phyloP scores from a whole-genome alignment of 2,113 vertebrate genomes.

The Pseudopodoces humilis region DNA sequence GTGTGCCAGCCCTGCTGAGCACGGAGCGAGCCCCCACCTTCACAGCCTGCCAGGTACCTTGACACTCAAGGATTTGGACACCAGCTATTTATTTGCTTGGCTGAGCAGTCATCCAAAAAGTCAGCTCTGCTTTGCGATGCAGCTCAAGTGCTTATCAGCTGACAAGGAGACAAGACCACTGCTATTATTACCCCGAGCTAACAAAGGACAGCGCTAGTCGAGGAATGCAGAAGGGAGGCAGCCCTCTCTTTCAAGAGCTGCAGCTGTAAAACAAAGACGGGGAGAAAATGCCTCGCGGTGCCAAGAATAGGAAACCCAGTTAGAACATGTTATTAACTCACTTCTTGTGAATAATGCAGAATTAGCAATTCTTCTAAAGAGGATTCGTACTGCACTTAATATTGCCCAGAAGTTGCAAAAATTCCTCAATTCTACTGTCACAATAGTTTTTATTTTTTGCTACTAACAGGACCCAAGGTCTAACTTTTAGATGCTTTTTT shows the following conservation, averaged over 20 bases:
- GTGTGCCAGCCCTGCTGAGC: background rate
- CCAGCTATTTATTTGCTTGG: background rate
- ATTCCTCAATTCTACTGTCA: background rate
- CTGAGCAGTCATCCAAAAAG: background rate
- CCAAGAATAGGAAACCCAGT: background rate
- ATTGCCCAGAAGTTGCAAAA: background rate
- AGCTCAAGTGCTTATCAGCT: background rate
- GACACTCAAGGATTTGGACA: background rate
- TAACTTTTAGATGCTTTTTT: background rate
- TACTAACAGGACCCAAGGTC: background rate
- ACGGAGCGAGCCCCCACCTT: accelerated
- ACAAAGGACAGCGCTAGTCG: background rate
- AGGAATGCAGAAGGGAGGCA: background rate
- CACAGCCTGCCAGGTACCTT: background rate
- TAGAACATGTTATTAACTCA: background rate
- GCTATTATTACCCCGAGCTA: background rate
- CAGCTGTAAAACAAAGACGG: background rate
- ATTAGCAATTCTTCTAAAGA: background rate
- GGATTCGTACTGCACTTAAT: background rate
- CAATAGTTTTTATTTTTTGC: background rate
- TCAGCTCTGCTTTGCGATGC: background rate
- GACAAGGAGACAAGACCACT: background rate
- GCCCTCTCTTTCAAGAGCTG: background rate
- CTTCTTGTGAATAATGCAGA: background rate
- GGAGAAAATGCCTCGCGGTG: background rate